Evolutionary conservation across 2,113 vertebrate species (phyloP), one percentile per base, ranked within the genome.

Genomic region (Paralichthys olivaceus): DNA sequence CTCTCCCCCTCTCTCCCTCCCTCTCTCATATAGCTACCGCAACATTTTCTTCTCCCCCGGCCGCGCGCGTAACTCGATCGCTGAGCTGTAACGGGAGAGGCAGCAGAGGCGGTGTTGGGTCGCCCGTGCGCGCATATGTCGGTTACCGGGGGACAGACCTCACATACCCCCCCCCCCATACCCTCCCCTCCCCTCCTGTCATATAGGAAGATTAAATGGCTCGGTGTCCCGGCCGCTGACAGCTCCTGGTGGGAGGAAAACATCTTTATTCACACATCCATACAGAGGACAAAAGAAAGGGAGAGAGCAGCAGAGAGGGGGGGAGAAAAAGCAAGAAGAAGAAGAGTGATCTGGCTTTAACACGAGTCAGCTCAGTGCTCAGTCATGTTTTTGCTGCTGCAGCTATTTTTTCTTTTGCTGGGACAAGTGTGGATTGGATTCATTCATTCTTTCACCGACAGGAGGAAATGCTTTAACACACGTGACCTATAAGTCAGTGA

Each of bases 41-140:
- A 94, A 93, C 92, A 90, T 90, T 93, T 84, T 84, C 17, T 58
- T 51, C 53, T 55, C 22, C 87, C 79, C 84, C 80, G 81, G 72
- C 83, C 84, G 82, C 19, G 45, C 17, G 17, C 86, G 91, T 90
- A 96, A 97, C 95, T 96, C 94, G 95, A 96, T 94, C 93, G 90
- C 91, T 93, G 94, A 93, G 95, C 96, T 95, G 95, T 95, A 95
- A 96, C 95, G 94, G 94, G 88, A 93, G 90, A 91, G 87, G 86
- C 88, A 76, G 87, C 80, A 80, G 87, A 90, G 90, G 84, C 78
- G 70, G 83, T 89, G 89, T 85, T 82, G 81, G 87, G 90, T 91
- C 86, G 73, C 87, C 54, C 82, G 61, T 56, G 66, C 37, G 77
- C 51, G 71, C 85, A 47, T 64, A 29, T 69, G 80, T 85, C 74